phyloP scores from a whole-genome alignment of 2,113 vertebrate species.

The Limnothrissa miodon region DNA sequence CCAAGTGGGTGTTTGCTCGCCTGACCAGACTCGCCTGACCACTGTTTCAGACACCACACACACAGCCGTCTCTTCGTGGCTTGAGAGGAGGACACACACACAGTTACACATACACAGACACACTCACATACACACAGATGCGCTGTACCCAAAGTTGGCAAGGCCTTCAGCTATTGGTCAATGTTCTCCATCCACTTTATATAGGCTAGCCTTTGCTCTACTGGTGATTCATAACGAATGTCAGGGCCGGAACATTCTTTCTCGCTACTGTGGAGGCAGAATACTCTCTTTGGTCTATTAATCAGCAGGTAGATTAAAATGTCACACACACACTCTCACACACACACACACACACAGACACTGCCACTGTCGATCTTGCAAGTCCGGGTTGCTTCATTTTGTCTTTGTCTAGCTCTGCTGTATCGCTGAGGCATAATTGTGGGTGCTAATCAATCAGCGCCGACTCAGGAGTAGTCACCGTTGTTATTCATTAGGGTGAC shows the following conservation, averaged over 20 bases:
- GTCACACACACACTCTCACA: not conserved
- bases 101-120: not conserved
- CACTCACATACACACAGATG: not conserved
- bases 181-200: not conserved
- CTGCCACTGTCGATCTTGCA: not conserved
- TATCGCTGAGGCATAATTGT: conserved; percentile 62
- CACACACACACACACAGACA: not conserved
- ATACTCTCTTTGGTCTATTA: not conserved
- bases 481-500: conserved; percentile 67
- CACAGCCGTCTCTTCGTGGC: not conserved
- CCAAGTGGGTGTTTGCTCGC: not conserved
- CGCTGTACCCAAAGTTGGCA: not conserved
- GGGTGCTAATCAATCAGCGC: conserved; percentile 66
- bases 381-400: too few relatives aligned
- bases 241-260: not conserved
- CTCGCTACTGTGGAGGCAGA: not conserved
- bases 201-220: not conserved
- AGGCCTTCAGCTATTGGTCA: not conserved
- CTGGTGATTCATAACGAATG: not conserved
- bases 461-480: conserved; percentile 38
- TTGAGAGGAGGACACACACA: not conserved
- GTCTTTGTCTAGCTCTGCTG: not conserved
- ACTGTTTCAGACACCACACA: not conserved
- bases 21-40: not conserved
- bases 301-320: not conserved